A percentile compares a stretch with the other conserved stretches of the same genome.
Conservation (phyloP, 2,888 invertebrate species). For the Tetragnatha montana region DNA sequence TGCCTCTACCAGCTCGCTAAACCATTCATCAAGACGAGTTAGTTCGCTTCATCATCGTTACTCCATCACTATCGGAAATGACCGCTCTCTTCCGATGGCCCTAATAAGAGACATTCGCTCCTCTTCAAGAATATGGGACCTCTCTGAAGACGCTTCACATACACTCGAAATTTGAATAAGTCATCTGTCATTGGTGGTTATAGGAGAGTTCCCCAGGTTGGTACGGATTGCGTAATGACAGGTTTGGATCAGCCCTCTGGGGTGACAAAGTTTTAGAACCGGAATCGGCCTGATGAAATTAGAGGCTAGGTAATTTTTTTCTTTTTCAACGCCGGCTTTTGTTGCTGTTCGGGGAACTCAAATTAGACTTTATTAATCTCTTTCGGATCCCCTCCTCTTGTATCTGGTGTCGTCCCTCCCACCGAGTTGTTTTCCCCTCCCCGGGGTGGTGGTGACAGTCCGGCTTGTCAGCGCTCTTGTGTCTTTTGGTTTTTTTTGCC, state of each 20-base stretch:
- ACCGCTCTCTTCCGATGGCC: slow-evolving; percentile 18
- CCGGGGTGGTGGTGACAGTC: slow-evolving; percentile 50
- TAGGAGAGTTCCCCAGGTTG: slow-evolving; percentile 16
- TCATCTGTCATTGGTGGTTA: slow-evolving; percentile 45
- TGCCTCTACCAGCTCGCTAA: too few relatives aligned
- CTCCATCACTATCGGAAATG: slow-evolving; percentile 11
- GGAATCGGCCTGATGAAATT: slow-evolving; percentile 55
- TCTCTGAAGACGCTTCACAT: background rate
- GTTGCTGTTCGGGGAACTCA: slow-evolving; percentile 59
- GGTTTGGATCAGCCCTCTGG: slow-evolving; percentile 59
- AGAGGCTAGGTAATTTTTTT: slow-evolving; percentile 39
- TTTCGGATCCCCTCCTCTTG: slow-evolving; percentile 38
- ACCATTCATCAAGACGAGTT: too few relatives aligned
- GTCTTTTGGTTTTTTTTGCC: slow-evolving; percentile 38
- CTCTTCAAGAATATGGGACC: background rate
- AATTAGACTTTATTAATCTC: slow-evolving; percentile 69
- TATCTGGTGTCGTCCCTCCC: slow-evolving; percentile 16
- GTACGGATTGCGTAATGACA: slow-evolving; percentile 61
- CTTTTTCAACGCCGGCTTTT: slow-evolving; percentile 40
- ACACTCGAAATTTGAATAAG: slow-evolving; percentile 47
- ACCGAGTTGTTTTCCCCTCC: slow-evolving; percentile 18
- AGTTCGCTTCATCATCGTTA: slow-evolving; percentile 39
- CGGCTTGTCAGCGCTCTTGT: slow-evolving; percentile 13
- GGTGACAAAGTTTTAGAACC: slow-evolving; percentile 69
- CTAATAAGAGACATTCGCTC: slow-evolving; percentile 18